Base-by-base conservation (phyloP, 1,140 invertebrate species). In the Pseudomyrmex concolor region DNA sequence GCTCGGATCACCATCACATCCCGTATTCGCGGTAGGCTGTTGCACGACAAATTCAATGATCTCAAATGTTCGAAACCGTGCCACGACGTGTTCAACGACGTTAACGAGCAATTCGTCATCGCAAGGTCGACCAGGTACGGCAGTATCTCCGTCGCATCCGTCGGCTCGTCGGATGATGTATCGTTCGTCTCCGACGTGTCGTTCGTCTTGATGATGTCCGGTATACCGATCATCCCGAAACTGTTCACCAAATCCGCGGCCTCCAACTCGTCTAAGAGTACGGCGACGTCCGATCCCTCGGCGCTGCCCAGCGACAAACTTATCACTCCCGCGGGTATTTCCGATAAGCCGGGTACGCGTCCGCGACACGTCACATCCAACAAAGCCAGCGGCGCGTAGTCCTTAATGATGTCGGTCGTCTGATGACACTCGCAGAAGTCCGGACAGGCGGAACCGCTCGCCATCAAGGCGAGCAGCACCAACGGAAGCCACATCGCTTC, bases 21-120 rank as follows among this genome's bases (percentile, higher is more conserved):
- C 0, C 90, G 91, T 45, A 95, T 80, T 15, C 92, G 87, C 15
- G 76, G 84, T 34, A 96, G 90, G 25, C 88, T 86, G 90, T 96
- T 96, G 71, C 91, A 82, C 15, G 95, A 95, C 4, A 96, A 88
- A 87, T 95, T 94, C 13, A 96, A 86, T 5, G 90, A 88, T 9
- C 90, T 85, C 9, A 95, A 73, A 5, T 91, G 81, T 43, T 90
- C 93, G 34, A 96, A 91, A 17, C 94, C 94, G 76, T 89, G 87
- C 93, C 93, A 95, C 84, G 94, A 94, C 51, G 89, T 87, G 77
- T 93, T 92, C 15, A 93, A 78, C 54, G 55, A 78, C 25, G 80
- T 71, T 51, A 92, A 55, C n/a, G 91, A 91, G 82, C 92, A 93
- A 77, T 93, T 93, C 2, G 85, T 91, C 51, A 94, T 48, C 2